Evolutionary conservation across 2,797 vertebrate species (phyloP).

Genomic region (Labeo calbasu): DNA sequence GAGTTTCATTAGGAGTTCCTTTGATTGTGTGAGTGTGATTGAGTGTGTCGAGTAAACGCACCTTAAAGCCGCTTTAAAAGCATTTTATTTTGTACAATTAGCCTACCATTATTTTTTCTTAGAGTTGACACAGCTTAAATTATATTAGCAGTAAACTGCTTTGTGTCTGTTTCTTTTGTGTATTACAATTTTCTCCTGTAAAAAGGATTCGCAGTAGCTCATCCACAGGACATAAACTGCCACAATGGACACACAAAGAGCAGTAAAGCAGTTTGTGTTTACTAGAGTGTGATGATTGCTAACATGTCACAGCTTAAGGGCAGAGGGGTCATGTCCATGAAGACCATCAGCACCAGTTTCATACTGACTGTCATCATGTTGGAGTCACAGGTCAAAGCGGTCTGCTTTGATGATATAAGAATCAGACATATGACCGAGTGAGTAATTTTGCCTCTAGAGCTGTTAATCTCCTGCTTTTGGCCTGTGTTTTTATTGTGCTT

Average conservation of each 20-base stretch:
- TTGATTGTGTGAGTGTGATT: neutral
- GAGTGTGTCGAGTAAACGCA: conserved; percentile 11
- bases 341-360: conserved; percentile 28
- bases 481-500: neutral
- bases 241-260: neutral
- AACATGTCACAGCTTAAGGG: conserved; percentile 52
- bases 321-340: conserved; percentile 44
- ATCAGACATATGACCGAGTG: neutral
- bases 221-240: neutral
- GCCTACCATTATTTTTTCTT: neutral
- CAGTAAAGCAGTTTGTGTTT: conserved; percentile 44
- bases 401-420: conserved; percentile 54
- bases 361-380: conserved; percentile 53
- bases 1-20: conserved; percentile 3
- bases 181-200: neutral
- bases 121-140: neutral
- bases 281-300: conserved; percentile 58
- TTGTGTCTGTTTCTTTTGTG: neutral
- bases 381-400: conserved; percentile 57
- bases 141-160: neutral
- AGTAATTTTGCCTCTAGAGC: conserved; percentile 39
- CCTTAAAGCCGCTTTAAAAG: conserved; percentile 3
- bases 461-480: conserved; percentile 16
- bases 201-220: neutral
- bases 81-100: neutral